Conservation (phyloP, 1,140 invertebrate species). For the Drosophila sproati region DNA sequence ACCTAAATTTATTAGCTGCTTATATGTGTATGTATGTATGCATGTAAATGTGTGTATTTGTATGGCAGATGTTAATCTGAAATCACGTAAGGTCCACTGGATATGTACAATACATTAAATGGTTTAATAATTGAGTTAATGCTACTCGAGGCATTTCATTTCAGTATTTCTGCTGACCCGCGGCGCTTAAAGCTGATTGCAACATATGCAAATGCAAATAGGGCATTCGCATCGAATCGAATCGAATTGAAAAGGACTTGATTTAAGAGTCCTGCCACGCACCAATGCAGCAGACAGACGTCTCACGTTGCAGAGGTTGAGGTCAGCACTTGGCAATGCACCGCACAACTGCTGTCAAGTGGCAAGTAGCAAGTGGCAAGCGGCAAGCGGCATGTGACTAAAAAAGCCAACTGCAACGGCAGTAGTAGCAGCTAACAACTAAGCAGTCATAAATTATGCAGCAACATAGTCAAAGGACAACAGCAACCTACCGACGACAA, state of each 20-base stretch:
- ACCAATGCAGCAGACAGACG: constrained; percentile 34
- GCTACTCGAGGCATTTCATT: constrained; percentile 10
- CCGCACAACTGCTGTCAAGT: constrained; percentile 18
- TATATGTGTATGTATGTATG: constrained; percentile 26
- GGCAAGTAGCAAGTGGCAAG: constrained; percentile 31
- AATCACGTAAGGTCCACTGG: constrained; percentile 1
- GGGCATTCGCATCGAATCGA: constrained; percentile 55
- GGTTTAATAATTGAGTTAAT: constrained; percentile 76
- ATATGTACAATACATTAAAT: constrained; percentile 60
- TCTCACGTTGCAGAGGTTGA: constrained; percentile 23
- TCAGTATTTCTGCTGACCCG: constrained; percentile 26
- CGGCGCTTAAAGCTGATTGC: constrained; percentile 59
- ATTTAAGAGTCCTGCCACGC: constrained; percentile 61
- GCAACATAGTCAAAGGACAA: constrained; percentile 79
- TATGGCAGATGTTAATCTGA: constrained; percentile 62
- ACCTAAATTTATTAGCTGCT: constrained; percentile 72
- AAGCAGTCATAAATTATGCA: constrained; percentile 82
- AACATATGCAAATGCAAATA: constrained; percentile 38
- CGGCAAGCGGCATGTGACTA: constrained; percentile 31
- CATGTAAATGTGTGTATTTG: constrained; percentile 16
- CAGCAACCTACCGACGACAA: constrained; percentile 49
- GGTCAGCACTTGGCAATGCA: constrained; percentile 46
- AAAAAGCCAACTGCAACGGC: constrained; percentile 33
- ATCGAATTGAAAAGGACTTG: constrained; percentile 39
- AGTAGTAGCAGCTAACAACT: constrained; percentile 49